These are phyloP conservation scores for Uria aalge DNA, from an alignment of 2,113 vertebrate genomes.

Conservation along the genomic window DNA sequence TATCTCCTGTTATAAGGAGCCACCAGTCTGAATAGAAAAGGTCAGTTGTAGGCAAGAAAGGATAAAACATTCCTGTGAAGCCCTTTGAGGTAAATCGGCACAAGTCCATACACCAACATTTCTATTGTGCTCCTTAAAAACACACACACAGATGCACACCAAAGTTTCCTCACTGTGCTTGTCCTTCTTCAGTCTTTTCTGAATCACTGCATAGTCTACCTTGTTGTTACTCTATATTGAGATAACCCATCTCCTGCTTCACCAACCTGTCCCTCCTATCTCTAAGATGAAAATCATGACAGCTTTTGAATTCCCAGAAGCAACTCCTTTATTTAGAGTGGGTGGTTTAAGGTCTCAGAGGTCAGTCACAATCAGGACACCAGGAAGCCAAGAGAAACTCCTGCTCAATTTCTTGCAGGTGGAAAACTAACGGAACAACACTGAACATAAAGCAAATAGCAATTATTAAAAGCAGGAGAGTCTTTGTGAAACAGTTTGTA, in stretches of 20 bases:
- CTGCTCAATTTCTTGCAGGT: neutral
- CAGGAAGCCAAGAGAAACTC: neutral
- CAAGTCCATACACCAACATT: neutral
- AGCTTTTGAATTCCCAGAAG: neutral
- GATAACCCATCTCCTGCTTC: neutral
- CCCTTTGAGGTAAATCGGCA: neutral
- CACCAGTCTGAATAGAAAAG: neutral
- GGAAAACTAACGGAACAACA: neutral
- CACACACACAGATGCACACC: neutral
- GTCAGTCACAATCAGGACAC: neutral
- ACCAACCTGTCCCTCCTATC: neutral
- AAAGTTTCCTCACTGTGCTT: neutral
- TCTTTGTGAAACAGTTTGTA: neutral
- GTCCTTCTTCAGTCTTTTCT: neutral
- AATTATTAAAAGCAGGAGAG: constrained; percentile 22
- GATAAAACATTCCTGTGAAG: neutral
- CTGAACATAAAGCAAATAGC: neutral
- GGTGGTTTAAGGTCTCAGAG: neutral
- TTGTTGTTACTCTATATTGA: neutral
- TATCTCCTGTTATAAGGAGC: neutral
- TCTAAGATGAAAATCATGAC: neutral
- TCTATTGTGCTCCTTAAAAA: neutral
- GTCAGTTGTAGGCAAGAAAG: neutral
- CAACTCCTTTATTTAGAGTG: neutral
- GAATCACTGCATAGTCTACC: neutral